Conservation (phyloP, 2,797 vertebrate species). For the Schizopygopsis pylzovi region DNA sequence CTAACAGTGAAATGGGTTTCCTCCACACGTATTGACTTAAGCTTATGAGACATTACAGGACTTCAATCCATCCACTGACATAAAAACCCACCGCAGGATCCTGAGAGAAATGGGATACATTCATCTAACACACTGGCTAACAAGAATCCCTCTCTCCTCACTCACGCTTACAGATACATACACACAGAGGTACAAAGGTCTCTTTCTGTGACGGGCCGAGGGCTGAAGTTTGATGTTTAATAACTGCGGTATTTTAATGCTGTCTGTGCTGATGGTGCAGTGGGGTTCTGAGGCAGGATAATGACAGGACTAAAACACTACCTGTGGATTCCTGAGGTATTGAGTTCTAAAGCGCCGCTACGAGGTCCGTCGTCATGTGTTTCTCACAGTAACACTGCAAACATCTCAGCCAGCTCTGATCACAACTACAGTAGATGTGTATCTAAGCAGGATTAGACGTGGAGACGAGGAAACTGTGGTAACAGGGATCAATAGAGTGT, state of each 20-base stretch:
- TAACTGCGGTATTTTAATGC: constrained; percentile 65
- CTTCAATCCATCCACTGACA: constrained; percentile 50
- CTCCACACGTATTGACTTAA: constrained; percentile 55
- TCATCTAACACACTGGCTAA: constrained; percentile 35
- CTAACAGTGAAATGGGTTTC: constrained; percentile 51
- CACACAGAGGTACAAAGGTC: constrained; percentile 57
- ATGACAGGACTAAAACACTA: constrained; percentile 59
- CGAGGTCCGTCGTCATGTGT: constrained; percentile 48
- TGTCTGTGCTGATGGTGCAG: constrained; percentile 58
- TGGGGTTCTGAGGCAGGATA: constrained; percentile 41
- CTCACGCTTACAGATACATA: constrained; percentile 39
- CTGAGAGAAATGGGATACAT: constrained; percentile 55
- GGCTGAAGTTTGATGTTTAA: constrained; percentile 59
- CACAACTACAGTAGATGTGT: constrained; percentile 45
- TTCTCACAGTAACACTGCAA: constrained; percentile 45
- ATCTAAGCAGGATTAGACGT: constrained; percentile 41
- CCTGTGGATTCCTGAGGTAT: constrained; percentile 66
- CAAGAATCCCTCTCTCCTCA: constrained; percentile 21
- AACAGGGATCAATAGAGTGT: constrained; percentile 34
- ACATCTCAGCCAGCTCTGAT: constrained; percentile 47
- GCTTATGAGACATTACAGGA: constrained; percentile 54
- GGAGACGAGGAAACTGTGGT: constrained; percentile 29
- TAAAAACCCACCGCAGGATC: constrained; percentile 44
- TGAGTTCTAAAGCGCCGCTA: constrained; percentile 62
- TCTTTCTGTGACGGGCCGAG: constrained; percentile 59